A percentile compares a stretch with the other conserved stretches of the same genome.
Conservation (phyloP, 2,888 invertebrate species). For the Myopa tessellatipennis region DNA sequence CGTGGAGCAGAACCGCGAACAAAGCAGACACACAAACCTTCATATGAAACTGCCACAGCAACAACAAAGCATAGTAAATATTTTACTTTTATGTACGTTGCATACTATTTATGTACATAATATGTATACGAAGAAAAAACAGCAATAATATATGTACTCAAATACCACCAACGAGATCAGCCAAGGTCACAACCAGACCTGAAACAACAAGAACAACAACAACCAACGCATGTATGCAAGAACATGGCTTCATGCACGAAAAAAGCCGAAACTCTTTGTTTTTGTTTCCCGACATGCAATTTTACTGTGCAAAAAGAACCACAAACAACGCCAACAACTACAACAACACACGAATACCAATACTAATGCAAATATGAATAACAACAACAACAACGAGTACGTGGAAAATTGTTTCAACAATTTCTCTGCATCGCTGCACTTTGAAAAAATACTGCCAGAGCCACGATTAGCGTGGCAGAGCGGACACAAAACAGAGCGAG, state of each 20-base stretch:
- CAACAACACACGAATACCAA: slow-evolving; percentile 5
- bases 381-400: background rate
- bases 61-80: slow-evolving; percentile 17
- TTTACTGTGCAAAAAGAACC: slow-evolving; percentile 13
- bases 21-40: background rate
- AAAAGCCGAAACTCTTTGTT: slow-evolving; percentile 8
- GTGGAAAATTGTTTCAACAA: background rate
- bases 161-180: slow-evolving; percentile 27
- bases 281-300: slow-evolving; percentile 17
- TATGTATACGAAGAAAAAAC: background rate
- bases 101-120: background rate
- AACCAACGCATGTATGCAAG: background rate
- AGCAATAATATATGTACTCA: background rate
- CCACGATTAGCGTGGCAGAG: no score
- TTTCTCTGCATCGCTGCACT: background rate
- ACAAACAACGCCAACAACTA: background rate
- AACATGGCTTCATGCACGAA: background rate
- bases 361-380: background rate
- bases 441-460: no score
- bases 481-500: no score
- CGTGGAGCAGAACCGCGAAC: background rate
- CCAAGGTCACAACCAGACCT: slow-evolving; percentile 26
- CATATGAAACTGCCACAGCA: background rate
- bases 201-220: slow-evolving; percentile 17
- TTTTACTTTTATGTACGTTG: no score